Percentiles rank a stretch among this genome's conserved stretches.
These are phyloP conservation scores for Chaitophorus viminalis DNA, from an alignment of 2,888 invertebrate species.

Conservation along the genomic window DNA sequence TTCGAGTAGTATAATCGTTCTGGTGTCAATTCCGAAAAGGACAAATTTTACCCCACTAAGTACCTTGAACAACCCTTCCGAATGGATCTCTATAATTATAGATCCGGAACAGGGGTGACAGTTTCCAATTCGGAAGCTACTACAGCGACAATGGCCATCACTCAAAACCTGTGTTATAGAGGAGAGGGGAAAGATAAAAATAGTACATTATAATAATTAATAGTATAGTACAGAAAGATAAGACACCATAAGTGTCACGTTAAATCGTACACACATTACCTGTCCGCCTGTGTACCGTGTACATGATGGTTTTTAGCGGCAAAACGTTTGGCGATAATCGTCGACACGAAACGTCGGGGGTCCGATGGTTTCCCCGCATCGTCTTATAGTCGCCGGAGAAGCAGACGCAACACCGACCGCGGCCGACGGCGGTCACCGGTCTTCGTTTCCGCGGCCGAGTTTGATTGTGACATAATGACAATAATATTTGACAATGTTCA, in stretches of 20 bases:
- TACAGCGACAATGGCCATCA: too few species aligned
- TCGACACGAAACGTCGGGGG: slow-evolving; percentile 19
- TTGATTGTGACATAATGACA: background rate
- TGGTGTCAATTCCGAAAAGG: too few species aligned
- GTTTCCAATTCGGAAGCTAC: too few species aligned
- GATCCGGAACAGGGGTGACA: too few species aligned
- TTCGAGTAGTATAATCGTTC: too few species aligned
- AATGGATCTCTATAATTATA: too few species aligned
- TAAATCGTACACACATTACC: slow-evolving; percentile 13
- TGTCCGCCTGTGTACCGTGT: slow-evolving; percentile 44
- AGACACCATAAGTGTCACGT: background rate
- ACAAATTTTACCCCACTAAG: too few species aligned
- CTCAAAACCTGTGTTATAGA: too few species aligned
- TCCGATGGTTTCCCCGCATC: slow-evolving; percentile 3
- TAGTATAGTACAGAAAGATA: background rate
- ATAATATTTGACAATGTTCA: background rate
- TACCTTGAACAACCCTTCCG: too few species aligned
- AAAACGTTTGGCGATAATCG: background rate
- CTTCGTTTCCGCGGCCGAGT: background rate
- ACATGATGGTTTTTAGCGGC: slow-evolving; percentile 7
- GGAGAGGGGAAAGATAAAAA: too few species aligned
- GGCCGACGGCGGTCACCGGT: background rate
- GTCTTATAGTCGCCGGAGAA: background rate
- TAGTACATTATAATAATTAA: too few species aligned
- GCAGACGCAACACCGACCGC: background rate